phyloP scores from a whole-genome alignment of 2,797 vertebrate species.

The Nasua narica region DNA sequence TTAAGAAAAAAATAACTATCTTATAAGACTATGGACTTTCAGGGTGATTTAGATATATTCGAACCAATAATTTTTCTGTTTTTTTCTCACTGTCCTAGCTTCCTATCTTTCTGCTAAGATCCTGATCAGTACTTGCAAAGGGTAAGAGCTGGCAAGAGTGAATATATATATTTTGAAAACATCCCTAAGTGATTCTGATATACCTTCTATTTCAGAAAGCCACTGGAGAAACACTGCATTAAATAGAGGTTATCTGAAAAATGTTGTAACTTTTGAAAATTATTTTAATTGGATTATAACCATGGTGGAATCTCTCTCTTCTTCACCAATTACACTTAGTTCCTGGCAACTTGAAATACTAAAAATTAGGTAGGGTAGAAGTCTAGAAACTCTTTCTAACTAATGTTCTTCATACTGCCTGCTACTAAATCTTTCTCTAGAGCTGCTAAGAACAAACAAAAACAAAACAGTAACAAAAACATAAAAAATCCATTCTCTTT shows the following conservation, averaged over 20 bases:
- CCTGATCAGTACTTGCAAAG: background rate
- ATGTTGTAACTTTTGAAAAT: background rate
- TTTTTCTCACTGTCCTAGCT: background rate
- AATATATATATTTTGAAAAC: background rate
- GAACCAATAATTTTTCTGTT: background rate
- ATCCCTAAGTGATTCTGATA: background rate
- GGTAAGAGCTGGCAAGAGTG: background rate
- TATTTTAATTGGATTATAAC: conserved; percentile 5
- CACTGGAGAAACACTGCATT: background rate
- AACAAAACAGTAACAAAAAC: background rate
- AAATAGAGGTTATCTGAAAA: background rate
- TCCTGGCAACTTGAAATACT: background rate
- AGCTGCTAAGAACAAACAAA: conserved; percentile 22
- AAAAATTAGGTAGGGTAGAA: background rate
- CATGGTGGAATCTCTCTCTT: background rate
- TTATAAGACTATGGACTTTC: background rate
- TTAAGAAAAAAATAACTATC: background rate
- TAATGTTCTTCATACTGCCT: background rate
- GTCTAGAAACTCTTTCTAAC: background rate
- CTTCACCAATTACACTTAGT: background rate
- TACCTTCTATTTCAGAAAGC: background rate
- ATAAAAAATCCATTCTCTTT: background rate
- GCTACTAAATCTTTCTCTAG: background rate
- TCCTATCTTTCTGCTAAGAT: background rate
- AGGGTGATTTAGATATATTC: background rate